Percentiles rank a stretch among this genome's conserved stretches.
Evolutionary conservation across 2,888 invertebrate species (phyloP).

Genomic region (Aporophyla lueneburgensis): DNA sequence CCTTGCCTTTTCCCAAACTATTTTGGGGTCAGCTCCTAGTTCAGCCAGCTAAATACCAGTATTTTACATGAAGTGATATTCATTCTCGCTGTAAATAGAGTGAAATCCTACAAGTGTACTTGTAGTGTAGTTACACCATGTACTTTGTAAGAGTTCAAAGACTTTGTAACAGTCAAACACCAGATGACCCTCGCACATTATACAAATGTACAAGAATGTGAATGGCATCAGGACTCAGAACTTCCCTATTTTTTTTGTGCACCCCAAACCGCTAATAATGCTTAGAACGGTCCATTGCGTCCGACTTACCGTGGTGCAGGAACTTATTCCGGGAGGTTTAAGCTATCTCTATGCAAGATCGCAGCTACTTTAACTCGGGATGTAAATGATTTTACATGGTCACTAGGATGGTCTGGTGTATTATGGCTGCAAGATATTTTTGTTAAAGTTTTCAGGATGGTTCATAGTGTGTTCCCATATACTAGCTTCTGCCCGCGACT

Average conservation of each 20-base stretch:
- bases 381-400: conserved; percentile 29
- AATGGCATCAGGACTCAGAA: conserved; percentile 44
- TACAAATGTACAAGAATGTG: conserved; percentile 59
- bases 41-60: no score
- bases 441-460: neutral
- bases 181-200: conserved; percentile 44
- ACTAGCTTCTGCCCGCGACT: no score
- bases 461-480: neutral
- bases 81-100: neutral
- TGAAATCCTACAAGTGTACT: neutral
- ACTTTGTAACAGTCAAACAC: conserved; percentile 23
- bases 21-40: no score
- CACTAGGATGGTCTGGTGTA: conserved; percentile 8
- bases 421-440: neutral
- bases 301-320: conserved; percentile 56
- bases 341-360: conserved; percentile 51
- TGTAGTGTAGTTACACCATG: neutral
- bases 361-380: conserved; percentile 22
- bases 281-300: conserved; percentile 68
- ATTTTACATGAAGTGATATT: no score
- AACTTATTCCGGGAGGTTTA: conserved; percentile 63
- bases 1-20: no score
- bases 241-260: conserved; percentile 64
- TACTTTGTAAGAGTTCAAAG: conserved; percentile 22
- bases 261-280: conserved; percentile 74